Conservation (phyloP, 37 sponge, comb jelly and placozoan genomes). For the Aphrocallistes beatrix region DNA sequence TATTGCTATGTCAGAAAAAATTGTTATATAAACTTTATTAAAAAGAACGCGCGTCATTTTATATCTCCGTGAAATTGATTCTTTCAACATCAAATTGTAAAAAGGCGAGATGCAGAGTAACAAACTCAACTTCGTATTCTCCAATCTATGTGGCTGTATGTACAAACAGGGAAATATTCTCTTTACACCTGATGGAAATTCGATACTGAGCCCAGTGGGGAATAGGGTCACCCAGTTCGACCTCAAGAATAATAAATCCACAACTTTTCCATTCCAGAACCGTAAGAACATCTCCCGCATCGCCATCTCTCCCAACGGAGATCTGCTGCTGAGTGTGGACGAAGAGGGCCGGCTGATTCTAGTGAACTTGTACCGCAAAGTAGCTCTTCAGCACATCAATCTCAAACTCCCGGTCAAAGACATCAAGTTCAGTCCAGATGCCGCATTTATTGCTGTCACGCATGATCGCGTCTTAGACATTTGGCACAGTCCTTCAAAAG, state of each 20-base stretch:
- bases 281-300: slow-evolving; percentile 73
- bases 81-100: neutral
- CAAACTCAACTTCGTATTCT: slow-evolving; percentile 34
- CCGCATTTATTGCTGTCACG: slow-evolving; percentile 82
- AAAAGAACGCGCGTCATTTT: too few species aligned
- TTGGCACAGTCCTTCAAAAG: slow-evolving; percentile 70
- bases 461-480: slow-evolving; percentile 67
- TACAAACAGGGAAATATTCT: slow-evolving; percentile 77
- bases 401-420: slow-evolving; percentile 78
- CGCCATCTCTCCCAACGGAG: slow-evolving; percentile 79
- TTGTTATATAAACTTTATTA: too few species aligned
- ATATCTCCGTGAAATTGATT: neutral
- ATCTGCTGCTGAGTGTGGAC: slow-evolving; percentile 73
- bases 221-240: slow-evolving; percentile 90
- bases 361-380: slow-evolving; percentile 44
- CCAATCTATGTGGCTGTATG: slow-evolving; percentile 88
- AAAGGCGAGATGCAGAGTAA: neutral
- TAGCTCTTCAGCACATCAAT: slow-evolving; percentile 78
- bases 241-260: slow-evolving; percentile 77
- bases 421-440: slow-evolving; percentile 79
- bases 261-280: slow-evolving; percentile 89
- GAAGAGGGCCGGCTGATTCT: slow-evolving; percentile 75
- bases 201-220: slow-evolving; percentile 87
- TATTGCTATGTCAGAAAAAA: too few species aligned
- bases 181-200: slow-evolving; percentile 63